Evolutionary conservation across 2,797 vertebrate species (phyloP).

Genomic region (Gila robusta): DNA sequence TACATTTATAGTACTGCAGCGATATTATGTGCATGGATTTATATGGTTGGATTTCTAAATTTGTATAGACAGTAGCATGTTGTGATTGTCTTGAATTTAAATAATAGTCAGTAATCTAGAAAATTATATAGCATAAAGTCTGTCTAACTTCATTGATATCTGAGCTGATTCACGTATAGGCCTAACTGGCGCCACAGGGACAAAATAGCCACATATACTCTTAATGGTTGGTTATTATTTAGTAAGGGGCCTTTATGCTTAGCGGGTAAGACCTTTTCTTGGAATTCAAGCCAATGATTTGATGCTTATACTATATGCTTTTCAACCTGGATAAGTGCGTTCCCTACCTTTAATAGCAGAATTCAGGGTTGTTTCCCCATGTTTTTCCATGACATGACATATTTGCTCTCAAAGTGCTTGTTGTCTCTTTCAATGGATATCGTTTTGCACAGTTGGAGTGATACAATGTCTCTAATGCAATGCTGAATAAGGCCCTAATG

Average conservation of each 20-base stretch:
- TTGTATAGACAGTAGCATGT: not conserved
- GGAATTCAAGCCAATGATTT: slow-evolving; percentile 53
- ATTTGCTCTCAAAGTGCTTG: slow-evolving; percentile 41
- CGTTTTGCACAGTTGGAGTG: slow-evolving; percentile 5
- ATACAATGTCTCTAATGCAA: slow-evolving; percentile 18
- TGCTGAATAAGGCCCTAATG: slow-evolving; percentile 28
- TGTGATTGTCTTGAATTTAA: not conserved
- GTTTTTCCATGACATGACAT: slow-evolving; percentile 29
- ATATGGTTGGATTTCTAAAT: not conserved
- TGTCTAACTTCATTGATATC: not conserved
- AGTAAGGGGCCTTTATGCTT: slow-evolving; percentile 45
- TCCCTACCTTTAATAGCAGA: slow-evolving; percentile 24
- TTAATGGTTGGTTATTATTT: slow-evolving; percentile 48
- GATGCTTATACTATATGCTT: slow-evolving; percentile 42
- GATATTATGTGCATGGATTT: not conserved
- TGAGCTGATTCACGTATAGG: not conserved
- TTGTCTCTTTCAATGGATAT: slow-evolving; percentile 38
- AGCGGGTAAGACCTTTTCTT: slow-evolving; percentile 25
- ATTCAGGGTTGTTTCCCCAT: slow-evolving; percentile 13
- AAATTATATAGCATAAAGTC: not conserved
- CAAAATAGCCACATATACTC: slow-evolving; percentile 3
- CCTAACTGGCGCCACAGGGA: not conserved
- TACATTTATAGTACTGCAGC: not conserved
- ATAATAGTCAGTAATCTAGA: not conserved
- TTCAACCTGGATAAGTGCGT: slow-evolving; percentile 19